A percentile compares a stretch with the other conserved stretches of the same genome.
Conservation (phyloP, 2,888 invertebrate genomes). For the Sinohyriopsis cumingii region DNA sequence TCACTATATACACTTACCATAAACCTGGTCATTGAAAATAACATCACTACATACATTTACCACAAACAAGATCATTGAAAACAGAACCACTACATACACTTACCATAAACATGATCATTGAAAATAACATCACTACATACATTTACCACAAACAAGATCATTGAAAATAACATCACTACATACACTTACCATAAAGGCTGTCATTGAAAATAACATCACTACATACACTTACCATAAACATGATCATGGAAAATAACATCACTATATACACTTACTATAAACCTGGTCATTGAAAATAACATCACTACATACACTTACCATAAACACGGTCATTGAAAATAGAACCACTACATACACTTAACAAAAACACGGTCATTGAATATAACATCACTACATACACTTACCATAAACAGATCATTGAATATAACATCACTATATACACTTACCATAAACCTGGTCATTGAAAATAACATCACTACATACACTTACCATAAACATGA, state of each 20-base stretch:
- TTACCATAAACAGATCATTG: background rate
- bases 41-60: too few relatives aligned
- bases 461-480: slow-evolving; percentile 19
- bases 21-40: slow-evolving; percentile 45
- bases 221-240: background rate
- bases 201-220: too few relatives aligned
- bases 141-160: background rate
- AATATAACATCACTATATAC: background rate
- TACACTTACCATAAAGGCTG: slow-evolving; percentile 44
- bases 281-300: slow-evolving; percentile 45
- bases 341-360: slow-evolving; percentile 12
- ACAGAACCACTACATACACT: slow-evolving; percentile 1
- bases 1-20: slow-evolving; percentile 30
- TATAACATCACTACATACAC: too few relatives aligned
- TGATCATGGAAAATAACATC: background rate
- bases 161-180: background rate
- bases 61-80: background rate
- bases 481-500: background rate
- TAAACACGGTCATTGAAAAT: background rate
- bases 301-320: too few relatives aligned
- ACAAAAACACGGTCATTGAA: slow-evolving; percentile 46
- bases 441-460: slow-evolving; percentile 44
- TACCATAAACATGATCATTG: slow-evolving; percentile 48
- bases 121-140: too few relatives aligned
- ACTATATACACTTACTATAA: slow-evolving; percentile 34